Conservation (phyloP, 2,888 invertebrate species). For the Ptilodon capucinus region DNA sequence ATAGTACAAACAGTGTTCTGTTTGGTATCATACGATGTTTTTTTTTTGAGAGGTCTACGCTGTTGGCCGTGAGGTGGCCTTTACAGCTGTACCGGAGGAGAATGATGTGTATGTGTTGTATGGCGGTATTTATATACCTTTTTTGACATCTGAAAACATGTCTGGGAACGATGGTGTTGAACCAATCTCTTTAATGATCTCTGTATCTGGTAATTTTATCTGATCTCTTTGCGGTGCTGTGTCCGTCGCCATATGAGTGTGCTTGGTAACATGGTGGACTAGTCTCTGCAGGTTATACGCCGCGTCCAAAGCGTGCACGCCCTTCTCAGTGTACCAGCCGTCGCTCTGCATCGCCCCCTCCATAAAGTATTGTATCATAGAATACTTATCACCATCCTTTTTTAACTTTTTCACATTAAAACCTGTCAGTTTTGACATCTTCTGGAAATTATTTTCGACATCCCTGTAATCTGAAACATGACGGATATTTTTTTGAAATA, state of each 20-base stretch:
- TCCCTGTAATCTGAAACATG: constrained; percentile 55
- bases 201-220: constrained; percentile 26
- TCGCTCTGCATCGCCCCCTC: constrained; percentile 55
- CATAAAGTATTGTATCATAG: constrained; percentile 59
- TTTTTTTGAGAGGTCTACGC: too few relatives aligned
- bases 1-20: too few relatives aligned
- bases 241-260: constrained; percentile 37
- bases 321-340: constrained; percentile 49
- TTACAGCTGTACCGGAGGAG: too few relatives aligned
- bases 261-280: constrained; percentile 53
- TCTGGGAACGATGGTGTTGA: constrained; percentile 42
- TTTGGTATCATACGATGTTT: too few relatives aligned
- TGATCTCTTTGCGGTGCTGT: constrained; percentile 32
- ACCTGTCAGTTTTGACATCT: constrained; percentile 61
- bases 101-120: too few relatives aligned
- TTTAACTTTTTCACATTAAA: constrained; percentile 59
- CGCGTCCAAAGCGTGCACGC: constrained; percentile 51
- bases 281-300: constrained; percentile 55
- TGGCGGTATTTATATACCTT: constrained; percentile 22
- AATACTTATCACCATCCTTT: constrained; percentile 53
- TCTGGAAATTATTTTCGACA: constrained; percentile 48
- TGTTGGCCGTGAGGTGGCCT: too few relatives aligned
- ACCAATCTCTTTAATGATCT: constrained; percentile 48
- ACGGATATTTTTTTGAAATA: neutral
- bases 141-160: constrained; percentile 28